phyloP scores from a whole-genome alignment of 2,113 vertebrate species.

The Prunella himalayana region DNA sequence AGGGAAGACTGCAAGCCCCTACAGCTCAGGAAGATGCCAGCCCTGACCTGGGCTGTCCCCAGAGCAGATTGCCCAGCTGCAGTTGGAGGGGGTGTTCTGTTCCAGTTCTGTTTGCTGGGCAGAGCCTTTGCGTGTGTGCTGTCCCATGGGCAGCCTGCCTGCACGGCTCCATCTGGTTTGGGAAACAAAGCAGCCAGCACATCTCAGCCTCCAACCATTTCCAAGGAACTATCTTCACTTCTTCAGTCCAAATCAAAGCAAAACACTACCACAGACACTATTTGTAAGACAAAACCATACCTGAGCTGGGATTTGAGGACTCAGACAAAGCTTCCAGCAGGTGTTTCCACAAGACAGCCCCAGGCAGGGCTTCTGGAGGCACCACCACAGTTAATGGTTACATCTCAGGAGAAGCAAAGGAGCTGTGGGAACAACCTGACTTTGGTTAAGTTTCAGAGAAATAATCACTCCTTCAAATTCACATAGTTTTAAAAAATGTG shows the following conservation, averaged over 20 bases:
- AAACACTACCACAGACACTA: neutral
- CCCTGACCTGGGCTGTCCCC: neutral
- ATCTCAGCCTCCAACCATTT: neutral
- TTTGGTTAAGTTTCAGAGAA: neutral
- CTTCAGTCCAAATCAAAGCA: neutral
- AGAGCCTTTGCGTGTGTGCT: rapidly evolving
- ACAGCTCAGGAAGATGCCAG: neutral
- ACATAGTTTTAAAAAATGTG: neutral
- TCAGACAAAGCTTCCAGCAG: neutral
- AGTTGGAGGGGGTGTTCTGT: neutral
- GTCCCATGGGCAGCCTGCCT: neutral
- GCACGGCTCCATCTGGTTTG: neutral
- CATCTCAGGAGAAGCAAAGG: neutral
- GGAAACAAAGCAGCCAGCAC: neutral
- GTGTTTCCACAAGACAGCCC: neutral
- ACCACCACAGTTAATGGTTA: neutral
- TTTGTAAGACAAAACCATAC: neutral
- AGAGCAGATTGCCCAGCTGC: rapidly evolving
- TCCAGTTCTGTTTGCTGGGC: neutral
- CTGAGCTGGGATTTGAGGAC: neutral
- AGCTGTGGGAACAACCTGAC: neutral
- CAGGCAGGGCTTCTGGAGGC: neutral
- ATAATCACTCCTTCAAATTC: neutral
- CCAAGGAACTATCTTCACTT: neutral
- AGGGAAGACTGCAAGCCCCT: neutral